These are phyloP conservation scores for Phalacrocorax carbo DNA, from an alignment of 2,113 vertebrate genomes.

Conservation along the genomic window DNA sequence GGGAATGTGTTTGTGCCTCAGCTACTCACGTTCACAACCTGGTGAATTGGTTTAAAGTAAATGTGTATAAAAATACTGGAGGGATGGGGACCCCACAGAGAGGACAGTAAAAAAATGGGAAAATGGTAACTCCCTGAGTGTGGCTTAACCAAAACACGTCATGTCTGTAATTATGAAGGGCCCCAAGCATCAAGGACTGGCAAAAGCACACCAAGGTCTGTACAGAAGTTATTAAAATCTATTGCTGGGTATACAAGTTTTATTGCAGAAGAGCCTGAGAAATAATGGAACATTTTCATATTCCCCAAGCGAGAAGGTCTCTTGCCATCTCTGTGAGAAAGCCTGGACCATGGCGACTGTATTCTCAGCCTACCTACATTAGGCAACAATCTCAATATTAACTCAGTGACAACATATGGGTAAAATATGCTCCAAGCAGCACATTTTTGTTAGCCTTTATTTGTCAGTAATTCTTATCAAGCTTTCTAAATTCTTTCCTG, in stretches of 20 bases:
- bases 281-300: background rate
- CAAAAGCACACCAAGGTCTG: background rate
- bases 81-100: background rate
- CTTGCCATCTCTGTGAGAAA: background rate
- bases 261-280: background rate
- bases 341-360: background rate
- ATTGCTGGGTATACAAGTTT: background rate
- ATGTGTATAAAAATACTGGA: background rate
- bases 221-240: background rate
- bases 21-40: background rate
- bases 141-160: background rate
- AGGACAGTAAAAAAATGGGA: background rate
- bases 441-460: background rate
- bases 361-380: background rate
- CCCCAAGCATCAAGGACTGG: background rate
- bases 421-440: background rate
- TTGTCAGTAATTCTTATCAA: background rate
- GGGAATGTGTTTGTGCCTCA: background rate
- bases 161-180: background rate
- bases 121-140: background rate
- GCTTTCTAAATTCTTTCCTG: background rate
- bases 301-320: rapidly evolving
- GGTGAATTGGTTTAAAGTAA: background rate
- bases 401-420: background rate
- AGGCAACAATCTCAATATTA: background rate